Evolutionary conservation across 2,888 invertebrate genomes (phyloP).

Genomic region (Corythucha ciliata): DNA sequence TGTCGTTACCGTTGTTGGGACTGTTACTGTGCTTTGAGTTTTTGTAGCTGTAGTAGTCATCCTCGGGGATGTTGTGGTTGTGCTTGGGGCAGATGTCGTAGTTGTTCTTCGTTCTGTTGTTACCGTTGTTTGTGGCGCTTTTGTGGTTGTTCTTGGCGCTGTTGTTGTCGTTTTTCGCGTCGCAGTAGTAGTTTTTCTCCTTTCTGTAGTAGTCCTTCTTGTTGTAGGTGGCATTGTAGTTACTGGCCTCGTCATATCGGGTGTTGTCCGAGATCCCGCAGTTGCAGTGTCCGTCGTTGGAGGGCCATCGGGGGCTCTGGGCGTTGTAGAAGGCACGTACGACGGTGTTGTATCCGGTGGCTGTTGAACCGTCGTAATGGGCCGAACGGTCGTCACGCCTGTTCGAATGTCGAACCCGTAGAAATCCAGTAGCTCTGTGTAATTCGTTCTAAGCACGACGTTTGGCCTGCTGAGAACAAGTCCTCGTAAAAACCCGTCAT

Average conservation of each 20-base stretch:
- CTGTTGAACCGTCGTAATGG: not conserved
- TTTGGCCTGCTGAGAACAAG: slow-evolving; percentile 69
- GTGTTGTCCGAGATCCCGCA: not conserved
- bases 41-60: slow-evolving; percentile 23
- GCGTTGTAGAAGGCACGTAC: slow-evolving; percentile 6
- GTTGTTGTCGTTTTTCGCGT: slow-evolving; percentile 28
- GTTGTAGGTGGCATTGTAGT: slow-evolving; percentile 10
- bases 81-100: slow-evolving; percentile 25
- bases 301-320: not conserved
- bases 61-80: slow-evolving; percentile 19
- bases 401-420: slow-evolving; percentile 64
- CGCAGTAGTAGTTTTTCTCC: slow-evolving; percentile 15
- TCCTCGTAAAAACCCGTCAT: slow-evolving; percentile 73
- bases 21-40: slow-evolving; percentile 3
- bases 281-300: not conserved
- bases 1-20: slow-evolving; percentile 18
- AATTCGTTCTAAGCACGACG: slow-evolving; percentile 62
- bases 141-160: slow-evolving; percentile 17
- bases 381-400: not conserved
- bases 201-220: slow-evolving; percentile 16
- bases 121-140: slow-evolving; percentile 17
- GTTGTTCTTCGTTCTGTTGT: slow-evolving; percentile 23
- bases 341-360: not conserved
- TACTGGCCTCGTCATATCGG: not conserved
- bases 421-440: slow-evolving; percentile 61